Evolutionary conservation across 1,140 invertebrate genomes (phyloP).

Genomic region (Streblospio benedicti): DNA sequence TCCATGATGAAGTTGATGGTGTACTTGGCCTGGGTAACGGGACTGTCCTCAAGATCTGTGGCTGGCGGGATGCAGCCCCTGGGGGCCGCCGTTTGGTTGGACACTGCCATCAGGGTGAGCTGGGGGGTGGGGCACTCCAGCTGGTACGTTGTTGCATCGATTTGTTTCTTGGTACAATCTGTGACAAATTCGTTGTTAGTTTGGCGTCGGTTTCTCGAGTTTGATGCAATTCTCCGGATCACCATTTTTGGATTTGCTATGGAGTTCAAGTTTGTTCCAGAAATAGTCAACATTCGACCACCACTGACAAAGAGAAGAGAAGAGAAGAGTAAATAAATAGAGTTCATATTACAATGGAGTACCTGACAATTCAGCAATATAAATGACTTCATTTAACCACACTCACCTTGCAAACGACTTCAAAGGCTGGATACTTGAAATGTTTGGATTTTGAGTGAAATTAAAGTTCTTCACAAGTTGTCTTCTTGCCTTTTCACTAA

Average conservation of each 20-base stretch:
- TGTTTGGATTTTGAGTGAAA: slow-evolving; percentile 85
- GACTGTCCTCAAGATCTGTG: too few relatives aligned
- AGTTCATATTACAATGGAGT: not conserved
- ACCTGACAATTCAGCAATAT: not conserved
- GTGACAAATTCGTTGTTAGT: not conserved
- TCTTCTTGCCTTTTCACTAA: not conserved
- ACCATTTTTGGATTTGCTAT: slow-evolving; percentile 1
- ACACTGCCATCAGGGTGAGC: too few relatives aligned
- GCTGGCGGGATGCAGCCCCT: too few relatives aligned
- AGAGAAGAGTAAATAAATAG: not conserved
- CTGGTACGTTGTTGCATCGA: too few relatives aligned
- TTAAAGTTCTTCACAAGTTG: slow-evolving; percentile 53
- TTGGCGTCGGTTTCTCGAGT: not conserved
- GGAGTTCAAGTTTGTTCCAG: slow-evolving; percentile 11
- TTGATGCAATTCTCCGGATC: not conserved
- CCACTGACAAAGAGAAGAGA: slow-evolving; percentile 12
- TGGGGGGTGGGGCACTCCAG: too few relatives aligned
- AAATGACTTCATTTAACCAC: not conserved
- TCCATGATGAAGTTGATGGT: too few relatives aligned
- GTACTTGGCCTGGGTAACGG: too few relatives aligned
- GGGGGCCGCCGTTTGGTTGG: too few relatives aligned
- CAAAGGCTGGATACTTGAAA: slow-evolving; percentile 49
- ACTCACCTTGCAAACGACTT: slow-evolving; percentile 36
- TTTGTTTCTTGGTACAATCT: too few relatives aligned
- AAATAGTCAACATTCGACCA: slow-evolving; percentile 10